Conservation (phyloP, 2,113 vertebrate genomes). For the Nerophis ophidion region DNA sequence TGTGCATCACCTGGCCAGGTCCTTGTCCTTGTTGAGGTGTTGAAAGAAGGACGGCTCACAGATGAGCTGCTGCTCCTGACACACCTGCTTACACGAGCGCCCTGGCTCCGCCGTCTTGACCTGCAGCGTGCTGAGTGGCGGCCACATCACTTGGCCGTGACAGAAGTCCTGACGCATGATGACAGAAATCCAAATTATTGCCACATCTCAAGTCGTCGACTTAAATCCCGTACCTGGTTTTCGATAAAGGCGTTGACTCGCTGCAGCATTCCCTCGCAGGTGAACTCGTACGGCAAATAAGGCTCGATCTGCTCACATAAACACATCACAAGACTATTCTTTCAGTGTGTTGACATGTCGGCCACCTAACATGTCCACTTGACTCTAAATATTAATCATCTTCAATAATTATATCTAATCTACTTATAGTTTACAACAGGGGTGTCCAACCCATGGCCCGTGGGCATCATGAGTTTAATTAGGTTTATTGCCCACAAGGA, state of each 20-base stretch:
- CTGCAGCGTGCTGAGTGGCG: slow-evolving; percentile 86
- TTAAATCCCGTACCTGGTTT: slow-evolving; percentile 78
- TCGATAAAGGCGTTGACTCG: slow-evolving; percentile 95
- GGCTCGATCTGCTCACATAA: slow-evolving; percentile 83
- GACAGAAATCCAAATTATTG: neutral
- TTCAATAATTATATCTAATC: no score
- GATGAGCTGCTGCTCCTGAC: slow-evolving; percentile 95
- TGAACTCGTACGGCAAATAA: slow-evolving; percentile 97
- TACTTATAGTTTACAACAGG: no score
- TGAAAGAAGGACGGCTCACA: slow-evolving; percentile 98
- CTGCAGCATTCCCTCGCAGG: slow-evolving; percentile 97
- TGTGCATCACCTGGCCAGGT: slow-evolving; percentile 68
- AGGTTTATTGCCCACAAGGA: no score
- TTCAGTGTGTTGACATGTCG: neutral
- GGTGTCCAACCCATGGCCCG: no score
- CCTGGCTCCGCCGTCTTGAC: slow-evolving; percentile 86
- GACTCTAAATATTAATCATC: no score
- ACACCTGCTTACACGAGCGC: slow-evolving; percentile 91
- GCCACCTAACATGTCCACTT: neutral
- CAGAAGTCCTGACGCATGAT: slow-evolving; percentile 85
- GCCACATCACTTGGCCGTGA: slow-evolving; percentile 98
- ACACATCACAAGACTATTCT: slow-evolving; percentile 4
- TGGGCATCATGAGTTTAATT: no score
- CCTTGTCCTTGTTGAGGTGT: slow-evolving; percentile 97
- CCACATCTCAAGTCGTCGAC: no score